Base-by-base conservation (phyloP, 2,888 invertebrate genomes). In the Chrysotoxum bicinctum region DNA sequence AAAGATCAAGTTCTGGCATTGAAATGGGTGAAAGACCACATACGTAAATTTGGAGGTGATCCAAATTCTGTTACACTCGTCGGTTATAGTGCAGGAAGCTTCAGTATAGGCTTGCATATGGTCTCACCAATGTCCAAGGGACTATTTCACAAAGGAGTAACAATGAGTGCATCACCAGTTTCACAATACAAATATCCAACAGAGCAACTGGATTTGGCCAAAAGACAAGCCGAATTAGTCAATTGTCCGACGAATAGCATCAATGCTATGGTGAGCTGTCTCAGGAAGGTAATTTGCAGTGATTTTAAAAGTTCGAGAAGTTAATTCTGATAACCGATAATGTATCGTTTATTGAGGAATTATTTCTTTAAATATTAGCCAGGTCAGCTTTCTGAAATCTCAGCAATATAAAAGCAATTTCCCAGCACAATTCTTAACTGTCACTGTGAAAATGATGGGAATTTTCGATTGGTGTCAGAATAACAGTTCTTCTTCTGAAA, bases 1-100 rank as follows among this genome's bases (percentile, higher is more conserved):
- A 95, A 95, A 89, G 95, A 96, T 90, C 95, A 96, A 91, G 95
- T 95, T 2, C 89, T 92, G 2, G 95, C 94, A 0, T 90, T 95
- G 68, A 93, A 93, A 87, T 95, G 95, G 95, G 92, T 95, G 1
- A 93, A 93, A 87, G 90, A 93, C 30, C 94, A 96, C 88, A 95
- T 95, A 74, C 93, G 91, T 0, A 90, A 93, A 0, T 96, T 95
- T 88, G 95, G 95, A 0, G 96, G 96, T 0, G 93, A 95, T 90
- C 93, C 94, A 0, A 91, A 93, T 64, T 91, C 91, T 0, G 94
- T 96, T 0, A 95, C 95, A 0, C 91, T 95, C 37, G 89, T 93
- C 1, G 96, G 96, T 0, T 94, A 93, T 89, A 93, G 93, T 86
- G 93, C 93, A 0, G 94, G 93, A 0, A 91, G 93, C 3, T 88